A percentile compares a stretch with the other conserved stretches of the same genome.
Conservation (phyloP, 2,888 invertebrate species). For the Mythimna vitellina region DNA sequence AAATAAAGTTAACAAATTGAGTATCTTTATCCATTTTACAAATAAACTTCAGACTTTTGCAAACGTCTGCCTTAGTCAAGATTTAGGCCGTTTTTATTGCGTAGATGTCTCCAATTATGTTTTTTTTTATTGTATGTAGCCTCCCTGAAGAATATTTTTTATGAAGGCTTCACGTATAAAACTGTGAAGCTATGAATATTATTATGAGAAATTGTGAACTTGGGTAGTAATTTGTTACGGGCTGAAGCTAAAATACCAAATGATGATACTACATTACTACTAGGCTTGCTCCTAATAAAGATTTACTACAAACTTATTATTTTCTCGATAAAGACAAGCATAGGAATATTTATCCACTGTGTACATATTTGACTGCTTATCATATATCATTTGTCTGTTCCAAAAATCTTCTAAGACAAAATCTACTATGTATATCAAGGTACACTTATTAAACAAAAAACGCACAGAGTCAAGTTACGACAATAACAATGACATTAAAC, state of each 20-base stretch:
- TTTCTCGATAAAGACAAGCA: not conserved
- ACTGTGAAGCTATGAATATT: constrained; percentile 12
- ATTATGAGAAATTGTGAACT: constrained; percentile 15
- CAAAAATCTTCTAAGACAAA: not conserved
- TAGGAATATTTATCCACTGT: not conserved
- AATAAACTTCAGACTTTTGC: constrained; percentile 26
- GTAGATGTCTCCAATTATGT: constrained; percentile 15
- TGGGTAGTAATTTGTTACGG: not conserved
- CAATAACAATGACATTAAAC: not conserved
- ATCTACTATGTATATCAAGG: no score
- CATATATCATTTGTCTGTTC: no score
- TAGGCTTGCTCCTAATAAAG: not conserved
- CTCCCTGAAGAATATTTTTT: constrained; percentile 12
- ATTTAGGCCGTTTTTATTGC: constrained; percentile 29
- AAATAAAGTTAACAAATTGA: constrained; percentile 21
- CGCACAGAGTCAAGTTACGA: not conserved
- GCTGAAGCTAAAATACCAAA: not conserved
- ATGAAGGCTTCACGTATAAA: constrained; percentile 13
- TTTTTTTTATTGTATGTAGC: constrained; percentile 10
- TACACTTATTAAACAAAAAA: not conserved
- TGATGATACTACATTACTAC: not conserved
- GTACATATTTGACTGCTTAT: no score
- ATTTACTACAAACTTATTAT: no score
- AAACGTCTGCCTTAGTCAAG: constrained; percentile 8
- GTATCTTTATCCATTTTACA: constrained; percentile 19